Conservation (phyloP, 2,113 vertebrate genomes). For the Potamarius usumacintae region DNA sequence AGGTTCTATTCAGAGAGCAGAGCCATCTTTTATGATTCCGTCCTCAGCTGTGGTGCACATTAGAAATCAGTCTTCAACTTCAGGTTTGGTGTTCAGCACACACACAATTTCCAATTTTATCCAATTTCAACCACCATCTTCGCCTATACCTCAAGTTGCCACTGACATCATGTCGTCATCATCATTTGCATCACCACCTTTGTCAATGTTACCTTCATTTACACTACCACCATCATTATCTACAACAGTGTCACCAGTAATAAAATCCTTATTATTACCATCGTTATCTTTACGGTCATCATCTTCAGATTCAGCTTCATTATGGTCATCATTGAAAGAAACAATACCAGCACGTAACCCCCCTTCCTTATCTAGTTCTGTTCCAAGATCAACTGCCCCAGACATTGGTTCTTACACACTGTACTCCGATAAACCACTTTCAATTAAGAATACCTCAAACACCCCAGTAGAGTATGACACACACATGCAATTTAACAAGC, state of each 20-base stretch:
- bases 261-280: conserved; percentile 40
- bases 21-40: conserved; percentile 62
- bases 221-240: conserved; percentile 47
- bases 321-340: not conserved
- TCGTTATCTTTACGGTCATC: conserved; percentile 55
- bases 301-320: not conserved
- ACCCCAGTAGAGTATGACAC: not conserved
- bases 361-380: not conserved
- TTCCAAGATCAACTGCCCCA: not conserved
- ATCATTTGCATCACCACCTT: conserved; percentile 43
- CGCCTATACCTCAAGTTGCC: conserved; percentile 57
- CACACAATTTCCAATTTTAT: conserved; percentile 43
- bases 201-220: not conserved
- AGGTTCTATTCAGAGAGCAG: conserved; percentile 69
- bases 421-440: not conserved
- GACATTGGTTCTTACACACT: not conserved
- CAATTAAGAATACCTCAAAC: not conserved
- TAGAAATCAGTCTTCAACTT: conserved; percentile 63
- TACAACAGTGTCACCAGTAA: conserved; percentile 14
- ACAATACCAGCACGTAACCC: not conserved
- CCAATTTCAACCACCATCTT: conserved; percentile 56
- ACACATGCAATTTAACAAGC: not conserved
- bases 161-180: conserved; percentile 55
- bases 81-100: conserved; percentile 84
- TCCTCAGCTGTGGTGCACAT: conserved; percentile 60